A percentile compares a stretch with the other conserved stretches of the same genome.
These are phyloP conservation scores for Apolygus lucorum DNA, from an alignment of 1,140 invertebrate species.

Conservation along the genomic window DNA sequence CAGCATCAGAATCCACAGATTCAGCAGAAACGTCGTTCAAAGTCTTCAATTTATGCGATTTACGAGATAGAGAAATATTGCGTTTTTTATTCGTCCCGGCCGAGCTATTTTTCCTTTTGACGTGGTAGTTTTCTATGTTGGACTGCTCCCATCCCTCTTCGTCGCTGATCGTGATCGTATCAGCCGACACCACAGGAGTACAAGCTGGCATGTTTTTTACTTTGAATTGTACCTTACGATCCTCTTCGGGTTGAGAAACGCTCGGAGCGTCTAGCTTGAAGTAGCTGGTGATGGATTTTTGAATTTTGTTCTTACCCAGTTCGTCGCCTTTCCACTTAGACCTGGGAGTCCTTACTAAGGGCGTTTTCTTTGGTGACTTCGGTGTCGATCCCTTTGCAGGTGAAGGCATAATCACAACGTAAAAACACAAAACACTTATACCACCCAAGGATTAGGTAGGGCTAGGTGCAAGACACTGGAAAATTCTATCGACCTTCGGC, in stretches of 20 bases:
- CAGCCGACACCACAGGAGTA: background rate
- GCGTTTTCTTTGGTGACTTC: too few relatives aligned
- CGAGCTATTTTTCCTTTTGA: background rate
- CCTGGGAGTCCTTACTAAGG: too few relatives aligned
- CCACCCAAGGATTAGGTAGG: too few relatives aligned
- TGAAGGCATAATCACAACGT: too few relatives aligned
- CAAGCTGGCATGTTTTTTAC: background rate
- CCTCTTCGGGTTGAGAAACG: background rate
- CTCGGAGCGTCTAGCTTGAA: too few relatives aligned
- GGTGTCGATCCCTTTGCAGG: too few relatives aligned
- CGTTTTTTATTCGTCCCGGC: background rate
- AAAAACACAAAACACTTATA: too few relatives aligned
- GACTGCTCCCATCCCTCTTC: background rate
- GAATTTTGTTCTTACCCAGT: background rate
- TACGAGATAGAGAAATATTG: too few relatives aligned
- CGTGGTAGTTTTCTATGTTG: background rate
- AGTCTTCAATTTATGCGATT: too few relatives aligned
- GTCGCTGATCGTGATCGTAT: background rate
- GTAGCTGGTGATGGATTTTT: background rate
- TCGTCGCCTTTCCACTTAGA: background rate
- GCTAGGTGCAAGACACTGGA: too few relatives aligned
- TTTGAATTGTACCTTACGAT: background rate
- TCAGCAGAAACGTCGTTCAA: too few relatives aligned
- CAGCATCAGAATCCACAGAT: background rate
- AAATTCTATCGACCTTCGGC: too few relatives aligned